Percentiles rank a stretch among this genome's conserved stretches.
phyloP scores from a whole-genome alignment of 1,140 invertebrate genomes.

The Drosophila seguyi region DNA sequence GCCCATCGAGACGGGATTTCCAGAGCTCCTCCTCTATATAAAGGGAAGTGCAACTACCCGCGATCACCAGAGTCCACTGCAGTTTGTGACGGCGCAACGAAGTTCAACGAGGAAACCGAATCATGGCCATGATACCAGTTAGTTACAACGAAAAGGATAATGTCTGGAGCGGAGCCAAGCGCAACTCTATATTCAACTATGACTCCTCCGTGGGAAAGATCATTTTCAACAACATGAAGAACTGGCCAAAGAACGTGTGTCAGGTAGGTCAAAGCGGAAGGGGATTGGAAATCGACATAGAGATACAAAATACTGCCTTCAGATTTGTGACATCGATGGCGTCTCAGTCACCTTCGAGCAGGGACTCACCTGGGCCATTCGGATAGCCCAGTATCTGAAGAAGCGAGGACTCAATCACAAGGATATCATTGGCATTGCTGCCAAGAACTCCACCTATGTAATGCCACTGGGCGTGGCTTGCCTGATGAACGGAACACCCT shows the following conservation, averaged over 20 bases:
- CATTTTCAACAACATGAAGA: slow-evolving; percentile 63
- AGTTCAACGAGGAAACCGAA: slow-evolving; percentile 54
- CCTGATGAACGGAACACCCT: slow-evolving; percentile 71
- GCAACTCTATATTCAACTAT: slow-evolving; percentile 62
- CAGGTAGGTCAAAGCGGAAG: slow-evolving; percentile 39
- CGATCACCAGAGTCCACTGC: slow-evolving; percentile 18
- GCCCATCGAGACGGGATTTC: slow-evolving; percentile 35
- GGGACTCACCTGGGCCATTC: slow-evolving; percentile 68
- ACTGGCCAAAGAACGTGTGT: slow-evolving; percentile 68
- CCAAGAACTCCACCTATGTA: slow-evolving; percentile 70
- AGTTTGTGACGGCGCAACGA: slow-evolving; percentile 6
- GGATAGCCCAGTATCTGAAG: slow-evolving; percentile 70
- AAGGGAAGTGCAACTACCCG: slow-evolving; percentile 30
- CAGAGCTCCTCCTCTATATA: slow-evolving; percentile 43
- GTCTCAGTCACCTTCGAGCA: slow-evolving; percentile 57
- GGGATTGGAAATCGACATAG: background rate
- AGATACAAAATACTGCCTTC: background rate
- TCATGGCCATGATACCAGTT: slow-evolving; percentile 61
- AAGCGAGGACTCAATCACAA: slow-evolving; percentile 58
- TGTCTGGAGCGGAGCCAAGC: slow-evolving; percentile 69
- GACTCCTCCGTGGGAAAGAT: slow-evolving; percentile 60
- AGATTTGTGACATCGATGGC: slow-evolving; percentile 68
- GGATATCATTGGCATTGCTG: slow-evolving; percentile 73
- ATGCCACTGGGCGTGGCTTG: slow-evolving; percentile 70
- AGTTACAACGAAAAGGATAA: slow-evolving; percentile 70